phyloP scores from a whole-genome alignment of 2,888 invertebrate genomes.

The Brachyptera risi region DNA sequence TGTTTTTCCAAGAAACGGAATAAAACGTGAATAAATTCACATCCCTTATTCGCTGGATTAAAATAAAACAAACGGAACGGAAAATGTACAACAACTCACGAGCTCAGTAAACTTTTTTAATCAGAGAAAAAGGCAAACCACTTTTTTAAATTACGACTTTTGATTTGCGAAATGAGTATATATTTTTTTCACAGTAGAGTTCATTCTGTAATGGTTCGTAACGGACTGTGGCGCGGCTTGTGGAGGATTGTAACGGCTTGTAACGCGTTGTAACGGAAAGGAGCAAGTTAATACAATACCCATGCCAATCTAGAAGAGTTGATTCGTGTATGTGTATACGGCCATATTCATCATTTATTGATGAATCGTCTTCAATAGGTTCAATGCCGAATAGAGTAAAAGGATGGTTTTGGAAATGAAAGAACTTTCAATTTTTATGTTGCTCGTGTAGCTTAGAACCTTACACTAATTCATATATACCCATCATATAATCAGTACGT shows the following conservation, averaged over 20 bases:
- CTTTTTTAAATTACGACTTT: background rate
- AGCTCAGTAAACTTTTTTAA: background rate
- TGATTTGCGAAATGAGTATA: background rate
- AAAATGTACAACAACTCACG: background rate
- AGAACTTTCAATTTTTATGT: too few relatives aligned
- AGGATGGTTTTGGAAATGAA: too few relatives aligned
- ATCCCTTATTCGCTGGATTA: background rate
- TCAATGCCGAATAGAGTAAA: too few relatives aligned
- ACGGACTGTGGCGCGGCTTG: background rate
- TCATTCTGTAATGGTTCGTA: background rate
- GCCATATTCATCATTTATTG: too few relatives aligned
- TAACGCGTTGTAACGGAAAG: background rate
- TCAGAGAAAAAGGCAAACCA: slow-evolving; percentile 2
- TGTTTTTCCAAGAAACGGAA: background rate
- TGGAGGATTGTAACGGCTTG: background rate
- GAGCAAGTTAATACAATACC: slow-evolving; percentile 1
- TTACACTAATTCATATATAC: too few relatives aligned
- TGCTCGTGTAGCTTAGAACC: too few relatives aligned
- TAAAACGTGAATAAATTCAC: background rate
- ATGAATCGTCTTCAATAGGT: too few relatives aligned
- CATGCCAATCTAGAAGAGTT: too few relatives aligned
- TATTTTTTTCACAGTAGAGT: background rate
- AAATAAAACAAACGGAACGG: too few relatives aligned
- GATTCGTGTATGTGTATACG: too few relatives aligned
- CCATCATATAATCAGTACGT: too few relatives aligned